Base-by-base conservation (phyloP, 2,113 vertebrate genomes). In the Balaeniceps rex region DNA sequence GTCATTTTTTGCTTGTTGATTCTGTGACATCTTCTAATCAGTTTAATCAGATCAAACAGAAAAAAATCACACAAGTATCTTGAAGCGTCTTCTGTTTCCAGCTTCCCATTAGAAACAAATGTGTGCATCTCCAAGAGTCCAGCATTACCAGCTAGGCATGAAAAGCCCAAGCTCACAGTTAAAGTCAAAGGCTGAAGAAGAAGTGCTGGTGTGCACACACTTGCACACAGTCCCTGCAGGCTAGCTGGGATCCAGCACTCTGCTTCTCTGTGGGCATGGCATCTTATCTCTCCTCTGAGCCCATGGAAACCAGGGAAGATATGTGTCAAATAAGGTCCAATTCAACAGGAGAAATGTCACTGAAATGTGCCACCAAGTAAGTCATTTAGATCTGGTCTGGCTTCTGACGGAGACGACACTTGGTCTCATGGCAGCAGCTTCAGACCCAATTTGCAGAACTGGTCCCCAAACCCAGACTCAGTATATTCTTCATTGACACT, bases 1-100 rank as follows among this genome's bases (percentile, higher is more conserved):
- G 91, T 96, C 58, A 49, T 80, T 94, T 92, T 94, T 97, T 82
- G 69, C 93, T 92, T 83, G 76, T 72, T 93, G 81, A 82, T 84
- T 90, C 66, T 69, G 71, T 90, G 86, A 85, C 63, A 76, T 79
- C 65, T 95, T 94, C 82, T 93, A 87, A 88, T 76, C 77, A 29
- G 46, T 97, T 96, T 85, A 82, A 93, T 92, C 65, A 87, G 57
- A 87, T 65, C 44, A 75, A 92, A 74, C 75, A 64, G n/a, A 86
- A 94, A 95, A 95, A 68, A 95, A 83, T 89, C 65, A 29, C 11
- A 70, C 42, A 19, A 19, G 46, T n/a, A 71, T 81, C 85, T 83
- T 91, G 60, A 86, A 94, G 58, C n/a, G 52, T 63, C 40, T 88
- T 85, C 80, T 4, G 0, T 55, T 83, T 90, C 63, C 84, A 68